Percentiles rank a stretch among this genome's conserved stretches.
Evolutionary conservation across 2,797 vertebrate genomes (phyloP).

Genomic region (Rhinophrynus dorsalis): DNA sequence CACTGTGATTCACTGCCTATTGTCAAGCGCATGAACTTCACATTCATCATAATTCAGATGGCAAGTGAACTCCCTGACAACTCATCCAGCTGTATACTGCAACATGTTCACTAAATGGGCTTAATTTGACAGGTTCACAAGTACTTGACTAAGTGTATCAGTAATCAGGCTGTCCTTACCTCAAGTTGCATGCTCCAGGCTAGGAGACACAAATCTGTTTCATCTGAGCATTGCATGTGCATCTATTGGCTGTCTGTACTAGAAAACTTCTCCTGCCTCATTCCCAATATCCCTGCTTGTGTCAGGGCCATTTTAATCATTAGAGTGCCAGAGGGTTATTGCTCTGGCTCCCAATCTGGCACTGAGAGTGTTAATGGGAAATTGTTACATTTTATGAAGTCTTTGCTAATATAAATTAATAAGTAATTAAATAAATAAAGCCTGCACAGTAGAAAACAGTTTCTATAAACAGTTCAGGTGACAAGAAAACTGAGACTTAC

Average conservation of each 20-base stretch:
- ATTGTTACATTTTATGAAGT: too few relatives aligned
- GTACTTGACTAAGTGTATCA: conserved; percentile 43
- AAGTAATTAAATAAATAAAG: too few relatives aligned
- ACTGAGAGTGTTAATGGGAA: too few relatives aligned
- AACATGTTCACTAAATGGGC: conserved; percentile 44
- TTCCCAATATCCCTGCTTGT: too few relatives aligned
- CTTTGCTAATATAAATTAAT: too few relatives aligned
- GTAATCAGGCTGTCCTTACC: conserved; percentile 30
- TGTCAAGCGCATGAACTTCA: conserved; percentile 28
- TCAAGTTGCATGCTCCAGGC: conserved; percentile 16
- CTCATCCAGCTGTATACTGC: conserved; percentile 39
- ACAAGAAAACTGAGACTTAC: too few relatives aligned
- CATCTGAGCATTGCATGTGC: neutral
- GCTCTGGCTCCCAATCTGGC: too few relatives aligned
- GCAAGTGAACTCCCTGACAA: conserved; percentile 30
- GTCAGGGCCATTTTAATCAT: too few relatives aligned
- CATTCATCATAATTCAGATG: conserved; percentile 44
- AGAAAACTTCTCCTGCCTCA: too few relatives aligned
- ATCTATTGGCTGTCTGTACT: conserved; percentile 2
- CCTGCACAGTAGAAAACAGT: too few relatives aligned
- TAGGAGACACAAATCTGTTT: neutral
- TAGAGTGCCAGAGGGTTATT: too few relatives aligned
- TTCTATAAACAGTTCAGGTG: too few relatives aligned
- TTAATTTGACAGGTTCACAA: conserved; percentile 48
- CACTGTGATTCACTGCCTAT: conserved; percentile 42